Evolutionary conservation across 2,113 vertebrate species (phyloP).

Genomic region (Ploceus nigricollis): DNA sequence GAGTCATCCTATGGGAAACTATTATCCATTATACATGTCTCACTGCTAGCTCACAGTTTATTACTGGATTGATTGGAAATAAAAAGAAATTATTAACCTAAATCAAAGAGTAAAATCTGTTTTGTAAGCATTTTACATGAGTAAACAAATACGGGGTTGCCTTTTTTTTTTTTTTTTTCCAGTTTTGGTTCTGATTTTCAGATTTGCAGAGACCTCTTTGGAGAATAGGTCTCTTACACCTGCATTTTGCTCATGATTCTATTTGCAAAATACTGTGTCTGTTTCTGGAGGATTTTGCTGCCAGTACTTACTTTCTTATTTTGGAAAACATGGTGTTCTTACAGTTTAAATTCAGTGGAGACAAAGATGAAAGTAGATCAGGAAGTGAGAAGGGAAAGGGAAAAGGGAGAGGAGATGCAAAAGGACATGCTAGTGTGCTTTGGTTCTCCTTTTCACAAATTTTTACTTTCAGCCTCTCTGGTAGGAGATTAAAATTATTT

Average conservation of each 20-base stretch:
- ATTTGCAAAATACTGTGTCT: background rate
- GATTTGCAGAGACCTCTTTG: background rate
- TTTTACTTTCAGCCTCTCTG: background rate
- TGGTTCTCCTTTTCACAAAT: background rate
- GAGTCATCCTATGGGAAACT: background rate
- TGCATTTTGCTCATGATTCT: background rate
- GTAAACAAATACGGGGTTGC: accelerated
- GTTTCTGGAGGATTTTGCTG: background rate
- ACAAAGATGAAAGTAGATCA: background rate
- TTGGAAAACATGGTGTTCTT: background rate
- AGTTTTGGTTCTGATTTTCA: background rate
- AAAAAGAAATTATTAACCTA: background rate
- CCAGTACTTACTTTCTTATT: background rate
- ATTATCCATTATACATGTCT: background rate
- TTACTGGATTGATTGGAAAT: background rate
- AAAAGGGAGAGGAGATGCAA: background rate
- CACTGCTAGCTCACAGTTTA: background rate
- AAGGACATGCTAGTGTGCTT: background rate
- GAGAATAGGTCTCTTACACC: background rate
- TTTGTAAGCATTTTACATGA: background rate
- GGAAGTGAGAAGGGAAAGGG: background rate
- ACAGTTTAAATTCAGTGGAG: background rate
- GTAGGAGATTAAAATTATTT: background rate
- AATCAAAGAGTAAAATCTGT: background rate
- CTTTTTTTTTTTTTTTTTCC: background rate